Evolutionary conservation across 2,888 invertebrate genomes (phyloP), one percentile per base, ranked within the genome.

Genomic region (Melanostoma scalare): DNA sequence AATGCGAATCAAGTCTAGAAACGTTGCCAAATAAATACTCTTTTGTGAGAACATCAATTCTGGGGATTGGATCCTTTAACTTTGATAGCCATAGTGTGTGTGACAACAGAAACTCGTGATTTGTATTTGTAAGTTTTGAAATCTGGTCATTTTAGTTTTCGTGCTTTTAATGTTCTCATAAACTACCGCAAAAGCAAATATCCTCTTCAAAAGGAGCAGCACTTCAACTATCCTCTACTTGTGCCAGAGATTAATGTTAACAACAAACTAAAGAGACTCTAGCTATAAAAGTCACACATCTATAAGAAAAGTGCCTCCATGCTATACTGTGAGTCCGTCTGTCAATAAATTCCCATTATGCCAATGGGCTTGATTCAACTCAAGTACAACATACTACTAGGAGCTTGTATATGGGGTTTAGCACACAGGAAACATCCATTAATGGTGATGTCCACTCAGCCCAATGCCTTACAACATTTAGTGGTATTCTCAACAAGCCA

Each of bases 401-500:
- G 10, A 42, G 50, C 31, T 36, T 44, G 61, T 38, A 30, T 53
- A 36, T 35, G 73, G 68, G 56, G 55, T 48, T 58, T 61, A 20
- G 20, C 20, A 53, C 53, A 65, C 65, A 69, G 84, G 65, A 78
- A 78, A 74, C 84, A 79, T 84, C 69, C 79, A 79, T 84, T 79
- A 79, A 78, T 69, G 79, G 74, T 58, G 36, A 60, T 84, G 84
- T 79, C 78, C 78, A 69, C 74, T 84, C 65, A 53, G 82, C 38
- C 68, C 78, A 63, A 67, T 84, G 65, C 67, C 74, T 74, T 74
- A 84, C 78, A 84, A 79, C 74, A 84, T 84, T 84, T 71, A 74
- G 79, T 84, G 78, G 84, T 74, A 74, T 74, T 67, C 60, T 71
- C 69, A 79, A 79, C 78, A 79, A 79, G 84, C 84, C 84, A 65